Percentiles rank a stretch among this genome's conserved stretches.
Evolutionary conservation across 2,888 invertebrate species (phyloP).

Genomic region (Phortica okadai): DNA sequence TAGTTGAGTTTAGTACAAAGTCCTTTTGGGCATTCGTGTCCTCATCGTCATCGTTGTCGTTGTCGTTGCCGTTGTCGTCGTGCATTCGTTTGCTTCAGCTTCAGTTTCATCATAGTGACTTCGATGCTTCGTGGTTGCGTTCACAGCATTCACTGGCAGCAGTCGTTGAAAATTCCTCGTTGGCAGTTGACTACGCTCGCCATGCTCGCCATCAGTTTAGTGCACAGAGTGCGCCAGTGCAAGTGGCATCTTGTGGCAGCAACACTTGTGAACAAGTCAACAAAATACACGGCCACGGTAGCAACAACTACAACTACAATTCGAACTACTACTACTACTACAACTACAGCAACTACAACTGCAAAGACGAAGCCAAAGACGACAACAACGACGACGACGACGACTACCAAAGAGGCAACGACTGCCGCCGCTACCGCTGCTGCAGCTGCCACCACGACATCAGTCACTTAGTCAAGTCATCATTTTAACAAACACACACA

Average conservation of each 20-base stretch:
- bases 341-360: slow-evolving; percentile 37
- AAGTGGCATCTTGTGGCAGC: slow-evolving; percentile 62
- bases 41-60: slow-evolving; percentile 1
- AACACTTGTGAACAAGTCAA: slow-evolving; percentile 14
- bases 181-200: slow-evolving; percentile 58
- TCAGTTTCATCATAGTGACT: slow-evolving; percentile 4
- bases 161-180: slow-evolving; percentile 52
- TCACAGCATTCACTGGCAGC: slow-evolving; percentile 46
- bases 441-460: slow-evolving; percentile 30
- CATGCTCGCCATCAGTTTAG: slow-evolving; percentile 66
- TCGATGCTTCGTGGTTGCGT: slow-evolving; percentile 39
- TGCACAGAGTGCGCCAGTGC: slow-evolving; percentile 73
- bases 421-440: slow-evolving; percentile 10
- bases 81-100: slow-evolving; percentile 33
- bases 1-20: slow-evolving; percentile 37
- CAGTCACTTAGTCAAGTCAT: slow-evolving; percentile 19
- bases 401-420: slow-evolving; percentile 26
- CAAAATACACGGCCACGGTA: background rate
- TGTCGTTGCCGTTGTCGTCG: background rate
- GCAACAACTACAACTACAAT: slow-evolving; percentile 21
- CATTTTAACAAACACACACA: background rate
- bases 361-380: slow-evolving; percentile 19
- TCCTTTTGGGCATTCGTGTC: slow-evolving; percentile 58
- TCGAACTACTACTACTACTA: slow-evolving; percentile 3
- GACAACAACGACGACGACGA: slow-evolving; percentile 18